Conservation (phyloP, 2,888 invertebrate species). For the Leistus spinibarbis region DNA sequence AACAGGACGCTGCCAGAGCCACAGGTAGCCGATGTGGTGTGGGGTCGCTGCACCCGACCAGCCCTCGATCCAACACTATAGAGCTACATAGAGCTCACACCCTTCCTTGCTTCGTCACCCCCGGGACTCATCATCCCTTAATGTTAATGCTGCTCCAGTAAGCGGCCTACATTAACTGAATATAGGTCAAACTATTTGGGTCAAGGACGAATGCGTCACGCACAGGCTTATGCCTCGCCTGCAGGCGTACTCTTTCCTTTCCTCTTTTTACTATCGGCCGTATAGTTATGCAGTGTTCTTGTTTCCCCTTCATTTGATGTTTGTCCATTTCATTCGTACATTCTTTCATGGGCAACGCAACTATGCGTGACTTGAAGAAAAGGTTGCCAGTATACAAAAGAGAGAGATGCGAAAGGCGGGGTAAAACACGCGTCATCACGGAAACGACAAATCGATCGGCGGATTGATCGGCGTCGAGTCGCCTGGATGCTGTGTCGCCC, state of each 20-base stretch:
- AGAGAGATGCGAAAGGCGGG: not conserved
- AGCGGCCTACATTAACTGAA: not conserved
- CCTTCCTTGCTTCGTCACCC: not conserved
- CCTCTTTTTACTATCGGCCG: not conserved
- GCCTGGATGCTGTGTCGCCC: constrained; percentile 31
- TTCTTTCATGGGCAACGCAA: not conserved
- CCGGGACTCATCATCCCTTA: not conserved
- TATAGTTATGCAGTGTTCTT: not conserved
- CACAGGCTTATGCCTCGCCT: not conserved
- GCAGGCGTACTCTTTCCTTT: not conserved
- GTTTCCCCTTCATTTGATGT: not conserved
- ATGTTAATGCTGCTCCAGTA: not conserved
- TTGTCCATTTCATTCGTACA: not conserved
- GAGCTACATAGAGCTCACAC: not conserved
- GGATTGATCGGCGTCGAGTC: constrained; percentile 30
- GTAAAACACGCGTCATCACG: constrained; percentile 25
- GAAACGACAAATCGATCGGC: constrained; percentile 14
- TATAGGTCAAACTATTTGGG: constrained; percentile 7
- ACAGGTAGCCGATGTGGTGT: constrained; percentile 20
- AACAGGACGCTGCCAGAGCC: constrained; percentile 26
- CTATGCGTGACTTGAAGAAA: not conserved
- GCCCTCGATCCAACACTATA: not conserved
- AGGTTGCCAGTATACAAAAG: not conserved
- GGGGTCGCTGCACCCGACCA: constrained; percentile 25
- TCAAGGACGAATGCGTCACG: constrained; percentile 24